phyloP scores from a whole-genome alignment of 2,888 invertebrate genomes.

The Crepidodera aurea region DNA sequence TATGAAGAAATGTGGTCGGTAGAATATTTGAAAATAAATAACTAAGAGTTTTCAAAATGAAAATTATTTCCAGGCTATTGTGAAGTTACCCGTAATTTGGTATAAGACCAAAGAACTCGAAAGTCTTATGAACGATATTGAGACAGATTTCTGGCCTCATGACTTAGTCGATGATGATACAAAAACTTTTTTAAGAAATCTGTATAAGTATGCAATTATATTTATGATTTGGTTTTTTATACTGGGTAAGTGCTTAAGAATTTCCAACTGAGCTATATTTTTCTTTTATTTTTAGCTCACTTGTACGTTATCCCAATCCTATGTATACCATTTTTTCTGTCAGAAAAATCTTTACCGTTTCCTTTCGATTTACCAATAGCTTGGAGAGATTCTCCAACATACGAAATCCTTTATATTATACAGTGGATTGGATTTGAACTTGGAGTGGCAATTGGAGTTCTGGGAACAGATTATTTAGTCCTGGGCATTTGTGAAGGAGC shows the following conservation, averaged over 20 bases:
- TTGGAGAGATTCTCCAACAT: not conserved
- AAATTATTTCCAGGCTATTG: not conserved
- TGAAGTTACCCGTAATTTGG: not conserved
- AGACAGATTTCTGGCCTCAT: constrained; percentile 4
- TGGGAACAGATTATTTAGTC: not conserved
- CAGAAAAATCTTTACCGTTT: constrained; percentile 7
- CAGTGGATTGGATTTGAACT: not conserved
- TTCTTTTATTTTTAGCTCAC: too few species aligned
- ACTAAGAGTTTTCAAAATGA: too few species aligned
- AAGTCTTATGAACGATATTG: not conserved
- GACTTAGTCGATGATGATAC: not conserved
- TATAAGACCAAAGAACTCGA: constrained; percentile 2
- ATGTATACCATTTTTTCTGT: not conserved
- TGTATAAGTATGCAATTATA: not conserved
- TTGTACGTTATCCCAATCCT: not conserved
- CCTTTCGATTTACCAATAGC: constrained; percentile 1
- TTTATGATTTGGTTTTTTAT: constrained; percentile 2
- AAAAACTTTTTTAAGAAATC: not conserved
- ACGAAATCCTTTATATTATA: not conserved
- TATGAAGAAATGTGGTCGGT: too few species aligned
- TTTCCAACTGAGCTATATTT: too few species aligned
- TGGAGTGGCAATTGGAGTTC: not conserved
- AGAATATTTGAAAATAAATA: too few species aligned
- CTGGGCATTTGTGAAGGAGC: not conserved
- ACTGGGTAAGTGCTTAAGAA: not conserved